Percentiles rank a stretch among this genome's conserved stretches.
Conservation (phyloP, 2,797 vertebrate species). For the Simalia tracyae region DNA sequence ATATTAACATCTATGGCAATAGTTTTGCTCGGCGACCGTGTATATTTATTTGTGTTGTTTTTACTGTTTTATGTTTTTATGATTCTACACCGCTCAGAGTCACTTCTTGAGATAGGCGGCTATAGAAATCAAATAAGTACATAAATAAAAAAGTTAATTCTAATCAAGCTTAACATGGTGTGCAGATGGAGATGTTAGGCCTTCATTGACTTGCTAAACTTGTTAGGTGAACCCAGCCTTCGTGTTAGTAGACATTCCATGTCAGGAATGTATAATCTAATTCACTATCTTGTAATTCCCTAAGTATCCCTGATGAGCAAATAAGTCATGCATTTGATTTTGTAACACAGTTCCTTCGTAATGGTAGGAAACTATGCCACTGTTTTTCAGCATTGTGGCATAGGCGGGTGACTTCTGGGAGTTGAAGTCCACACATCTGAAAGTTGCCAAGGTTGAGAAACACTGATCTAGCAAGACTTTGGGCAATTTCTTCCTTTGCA, state of each 20-base stretch:
- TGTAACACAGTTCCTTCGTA: neutral
- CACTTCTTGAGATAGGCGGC: too few relatives aligned
- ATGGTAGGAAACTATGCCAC: neutral
- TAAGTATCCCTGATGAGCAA: neutral
- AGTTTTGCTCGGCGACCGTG: too few relatives aligned
- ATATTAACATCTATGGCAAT: too few relatives aligned
- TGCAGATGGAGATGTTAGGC: neutral
- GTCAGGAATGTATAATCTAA: neutral
- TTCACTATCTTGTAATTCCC: neutral
- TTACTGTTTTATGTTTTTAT: too few relatives aligned
- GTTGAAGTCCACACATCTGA: too few relatives aligned
- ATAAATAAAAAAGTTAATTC: neutral
- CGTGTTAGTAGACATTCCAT: neutral
- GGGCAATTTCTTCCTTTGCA: too few relatives aligned
- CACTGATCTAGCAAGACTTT: too few relatives aligned
- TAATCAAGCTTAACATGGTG: neutral
- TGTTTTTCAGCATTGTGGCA: neutral
- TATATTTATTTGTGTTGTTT: too few relatives aligned
- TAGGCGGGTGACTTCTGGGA: neutral
- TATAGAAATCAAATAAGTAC: too few relatives aligned
- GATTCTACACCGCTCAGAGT: too few relatives aligned
- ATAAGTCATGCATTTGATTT: neutral
- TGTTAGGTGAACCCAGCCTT: neutral
- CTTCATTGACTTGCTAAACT: neutral
- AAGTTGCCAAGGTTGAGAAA: too few relatives aligned